These are phyloP conservation scores for Dolichomitus sp. DNA, from an alignment of 2,888 invertebrate genomes.

Conservation along the genomic window DNA sequence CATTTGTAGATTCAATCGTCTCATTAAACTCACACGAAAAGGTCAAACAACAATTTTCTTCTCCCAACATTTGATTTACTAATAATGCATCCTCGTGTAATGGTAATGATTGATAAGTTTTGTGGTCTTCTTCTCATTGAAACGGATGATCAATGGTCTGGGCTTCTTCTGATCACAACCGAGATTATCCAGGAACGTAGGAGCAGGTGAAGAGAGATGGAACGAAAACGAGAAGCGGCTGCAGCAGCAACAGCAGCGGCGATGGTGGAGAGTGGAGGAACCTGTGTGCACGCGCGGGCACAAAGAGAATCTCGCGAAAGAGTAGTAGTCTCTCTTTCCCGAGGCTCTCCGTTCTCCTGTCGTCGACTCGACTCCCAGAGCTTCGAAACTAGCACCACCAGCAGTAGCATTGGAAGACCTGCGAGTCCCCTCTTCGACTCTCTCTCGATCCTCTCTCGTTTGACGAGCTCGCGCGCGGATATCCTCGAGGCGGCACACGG, in stretches of 20 bases:
- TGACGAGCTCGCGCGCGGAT: constrained; percentile 56
- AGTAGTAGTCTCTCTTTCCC: constrained; percentile 37
- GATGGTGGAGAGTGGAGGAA: neutral
- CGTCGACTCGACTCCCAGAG: constrained; percentile 48
- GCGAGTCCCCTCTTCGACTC: constrained; percentile 38
- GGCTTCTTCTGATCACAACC: constrained; percentile 10
- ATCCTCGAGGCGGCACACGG: constrained; percentile 53
- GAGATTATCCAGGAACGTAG: constrained; percentile 33
- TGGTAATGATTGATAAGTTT: neutral
- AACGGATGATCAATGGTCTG: neutral
- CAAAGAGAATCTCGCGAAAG: constrained; percentile 44
- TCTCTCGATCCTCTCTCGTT: constrained; percentile 50
- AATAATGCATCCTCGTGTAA: neutral
- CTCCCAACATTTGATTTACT: neutral
- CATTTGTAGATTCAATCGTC: neutral
- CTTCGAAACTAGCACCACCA: neutral
- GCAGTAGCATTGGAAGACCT: neutral
- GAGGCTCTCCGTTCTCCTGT: constrained; percentile 48
- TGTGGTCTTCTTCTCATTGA: neutral
- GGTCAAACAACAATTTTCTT: constrained; percentile 4
- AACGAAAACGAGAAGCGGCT: neutral
- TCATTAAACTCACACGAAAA: neutral
- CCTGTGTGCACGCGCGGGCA: constrained; percentile 45
- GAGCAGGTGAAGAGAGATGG: constrained; percentile 26
- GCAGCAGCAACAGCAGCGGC: neutral